A percentile compares a stretch with the other conserved stretches of the same genome.
Evolutionary conservation across 2,797 vertebrate species (phyloP).

Genomic region (Falco naumanni): DNA sequence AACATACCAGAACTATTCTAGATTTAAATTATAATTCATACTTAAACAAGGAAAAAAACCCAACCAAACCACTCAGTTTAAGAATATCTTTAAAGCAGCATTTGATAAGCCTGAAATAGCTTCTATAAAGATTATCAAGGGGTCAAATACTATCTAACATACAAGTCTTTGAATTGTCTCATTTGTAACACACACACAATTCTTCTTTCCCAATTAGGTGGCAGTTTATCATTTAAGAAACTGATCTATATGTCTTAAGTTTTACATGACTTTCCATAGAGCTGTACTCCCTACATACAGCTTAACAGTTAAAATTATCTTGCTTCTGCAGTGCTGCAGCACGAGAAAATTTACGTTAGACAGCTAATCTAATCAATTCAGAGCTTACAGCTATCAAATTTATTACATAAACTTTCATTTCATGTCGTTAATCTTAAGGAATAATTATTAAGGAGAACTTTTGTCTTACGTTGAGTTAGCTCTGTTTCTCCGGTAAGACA

Average conservation of each 20-base stretch:
- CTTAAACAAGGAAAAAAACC: not conserved
- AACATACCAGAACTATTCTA: not conserved
- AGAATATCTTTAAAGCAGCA: not conserved
- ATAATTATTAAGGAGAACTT: not conserved
- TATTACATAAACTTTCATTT: not conserved
- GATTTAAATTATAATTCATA: not conserved
- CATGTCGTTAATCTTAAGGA: accelerated
- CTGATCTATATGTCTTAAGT: not conserved
- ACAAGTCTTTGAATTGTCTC: not conserved
- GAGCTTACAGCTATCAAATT: not conserved
- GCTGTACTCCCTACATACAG: not conserved
- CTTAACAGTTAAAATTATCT: not conserved
- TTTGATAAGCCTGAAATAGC: not conserved
- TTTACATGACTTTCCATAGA: not conserved
- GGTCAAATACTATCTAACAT: not conserved
- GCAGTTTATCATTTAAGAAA: not conserved
- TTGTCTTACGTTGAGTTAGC: not conserved
- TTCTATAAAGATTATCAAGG: not conserved
- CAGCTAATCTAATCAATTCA: not conserved
- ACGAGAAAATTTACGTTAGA: not conserved
- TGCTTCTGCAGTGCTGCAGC: not conserved
- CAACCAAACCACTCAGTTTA: not conserved
- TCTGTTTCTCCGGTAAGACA: not conserved
- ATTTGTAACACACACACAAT: not conserved
- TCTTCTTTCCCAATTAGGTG: not conserved